These are phyloP conservation scores for Drosophila nigromelanica DNA, from an alignment of 1,140 invertebrate genomes.

Conservation along the genomic window DNA sequence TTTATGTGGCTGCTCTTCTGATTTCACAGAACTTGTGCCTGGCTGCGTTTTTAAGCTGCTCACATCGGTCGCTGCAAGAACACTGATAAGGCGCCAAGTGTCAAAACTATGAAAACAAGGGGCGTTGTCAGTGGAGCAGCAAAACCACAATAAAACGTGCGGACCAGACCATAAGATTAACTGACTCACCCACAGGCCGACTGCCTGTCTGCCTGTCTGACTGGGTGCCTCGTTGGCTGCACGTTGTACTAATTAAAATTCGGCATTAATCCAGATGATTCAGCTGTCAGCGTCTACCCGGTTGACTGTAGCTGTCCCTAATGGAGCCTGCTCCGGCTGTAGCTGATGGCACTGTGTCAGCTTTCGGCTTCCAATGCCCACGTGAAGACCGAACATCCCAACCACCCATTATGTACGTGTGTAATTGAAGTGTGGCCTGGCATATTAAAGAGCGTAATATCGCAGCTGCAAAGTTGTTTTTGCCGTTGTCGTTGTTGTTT, in stretches of 20 bases:
- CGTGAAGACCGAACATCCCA: background rate
- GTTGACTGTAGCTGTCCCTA: constrained; percentile 25
- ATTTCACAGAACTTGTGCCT: constrained; percentile 35
- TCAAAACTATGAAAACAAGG: constrained; percentile 60
- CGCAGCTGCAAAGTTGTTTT: constrained; percentile 26
- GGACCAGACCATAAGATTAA: constrained; percentile 59
- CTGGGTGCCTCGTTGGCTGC: constrained; percentile 16
- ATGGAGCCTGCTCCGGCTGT: constrained; percentile 27
- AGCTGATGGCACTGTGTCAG: constrained; percentile 14
- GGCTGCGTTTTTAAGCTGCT: constrained; percentile 46
- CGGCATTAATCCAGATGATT: constrained; percentile 83
- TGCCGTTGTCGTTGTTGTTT: constrained; percentile 7
- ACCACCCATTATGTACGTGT: constrained; percentile 53
- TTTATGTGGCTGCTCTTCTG: constrained; percentile 1
- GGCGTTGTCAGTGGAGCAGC: background rate
- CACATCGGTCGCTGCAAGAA: constrained; percentile 46
- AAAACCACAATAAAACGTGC: constrained; percentile 32
- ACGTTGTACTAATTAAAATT: constrained; percentile 82
- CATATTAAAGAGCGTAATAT: constrained; percentile 72
- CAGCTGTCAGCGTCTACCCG: constrained; percentile 67
- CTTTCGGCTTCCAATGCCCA: constrained; percentile 3
- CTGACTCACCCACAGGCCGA: constrained; percentile 32
- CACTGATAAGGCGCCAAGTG: constrained; percentile 74
- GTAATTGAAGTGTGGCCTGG: constrained; percentile 77
- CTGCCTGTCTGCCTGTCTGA: background rate